These are phyloP conservation scores for Phoeniculus purpureus DNA, from an alignment of 2,797 vertebrate genomes.

Conservation along the genomic window DNA sequence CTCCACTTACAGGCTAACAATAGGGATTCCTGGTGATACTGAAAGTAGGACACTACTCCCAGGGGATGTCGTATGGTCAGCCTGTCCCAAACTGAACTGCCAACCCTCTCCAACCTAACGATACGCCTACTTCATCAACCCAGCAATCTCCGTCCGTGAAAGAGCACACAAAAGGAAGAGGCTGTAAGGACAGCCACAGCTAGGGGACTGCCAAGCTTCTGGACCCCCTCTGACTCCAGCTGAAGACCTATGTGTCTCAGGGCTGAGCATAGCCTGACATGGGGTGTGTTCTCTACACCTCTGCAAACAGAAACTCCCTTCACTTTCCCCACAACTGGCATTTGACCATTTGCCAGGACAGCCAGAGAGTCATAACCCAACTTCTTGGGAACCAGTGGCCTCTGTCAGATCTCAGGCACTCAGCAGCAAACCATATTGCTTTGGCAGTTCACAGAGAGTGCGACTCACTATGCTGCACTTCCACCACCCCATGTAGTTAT, in stretches of 20 bases:
- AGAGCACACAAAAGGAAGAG: slow-evolving; percentile 20
- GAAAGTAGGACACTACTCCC: slow-evolving; percentile 68
- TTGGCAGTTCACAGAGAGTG: background rate
- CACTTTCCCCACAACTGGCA: background rate
- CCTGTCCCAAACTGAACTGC: slow-evolving; percentile 66
- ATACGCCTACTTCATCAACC: background rate
- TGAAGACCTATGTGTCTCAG: background rate
- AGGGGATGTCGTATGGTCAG: slow-evolving; percentile 56
- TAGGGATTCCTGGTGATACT: slow-evolving; percentile 68
- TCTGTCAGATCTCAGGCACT: background rate
- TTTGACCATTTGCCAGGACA: background rate
- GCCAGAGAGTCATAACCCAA: background rate
- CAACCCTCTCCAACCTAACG: slow-evolving; percentile 23
- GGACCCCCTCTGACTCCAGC: background rate
- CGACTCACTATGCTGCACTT: background rate
- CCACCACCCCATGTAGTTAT: background rate
- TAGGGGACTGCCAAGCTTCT: background rate
- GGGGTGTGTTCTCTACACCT: background rate
- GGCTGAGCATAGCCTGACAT: background rate
- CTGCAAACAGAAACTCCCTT: background rate
- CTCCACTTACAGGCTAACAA: slow-evolving; percentile 63
- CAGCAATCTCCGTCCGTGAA: background rate
- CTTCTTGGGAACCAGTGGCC: background rate
- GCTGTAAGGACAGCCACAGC: slow-evolving; percentile 5
- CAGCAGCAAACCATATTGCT: fast-evolving